Evolutionary conservation across 2,113 vertebrate genomes (phyloP), one percentile per base, ranked within the genome.

Genomic region (Craseonycteris thonglongyai): DNA sequence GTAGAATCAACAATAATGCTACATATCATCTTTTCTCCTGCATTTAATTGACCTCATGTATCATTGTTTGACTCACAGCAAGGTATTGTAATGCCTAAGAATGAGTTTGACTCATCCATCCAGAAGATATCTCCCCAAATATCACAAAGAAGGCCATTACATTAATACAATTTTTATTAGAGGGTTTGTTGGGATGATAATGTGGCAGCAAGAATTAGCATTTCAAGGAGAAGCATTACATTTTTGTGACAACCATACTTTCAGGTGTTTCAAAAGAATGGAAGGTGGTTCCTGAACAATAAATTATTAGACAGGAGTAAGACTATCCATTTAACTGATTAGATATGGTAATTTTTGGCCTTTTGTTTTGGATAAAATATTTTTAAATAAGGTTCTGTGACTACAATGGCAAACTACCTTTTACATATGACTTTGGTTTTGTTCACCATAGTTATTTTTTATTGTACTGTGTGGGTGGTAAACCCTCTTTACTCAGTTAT

Each of bases 241-340:
- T 95, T 96, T 85, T 96, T 66, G 71, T 95, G 95, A 96, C 94
- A 96, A 54, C 84, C 76, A 49, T 85, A 28, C 5, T 93, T 21
- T 18, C 1, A 13, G 4, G 14, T 88, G 35, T 69, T 96, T 90
- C 59, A 74, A n/a, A 86, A 96, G 84, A 95, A 80, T 88, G 76
- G 61, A 92, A 88, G 83, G 28, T 33, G 33, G 72, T 88, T 72
- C 51, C 95, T 19, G 58, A 88, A 85, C n/a, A 93, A 88, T 71
- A 21, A 81, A 88, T 49, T 88, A 10, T 90, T 72, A 93, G 71
- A 79, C 49, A 82, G 51, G 33, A 95, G 82, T 49, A 71, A 90
- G 93, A 30, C 35, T 90, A 88, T 84, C 84, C 88, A 69, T 81
- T 92, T 90, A 51, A 66, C 16, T 94, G 83, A 93, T 93, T 95